Base-by-base conservation (phyloP, 2,888 invertebrate genomes). In the Agrochola litura region DNA sequence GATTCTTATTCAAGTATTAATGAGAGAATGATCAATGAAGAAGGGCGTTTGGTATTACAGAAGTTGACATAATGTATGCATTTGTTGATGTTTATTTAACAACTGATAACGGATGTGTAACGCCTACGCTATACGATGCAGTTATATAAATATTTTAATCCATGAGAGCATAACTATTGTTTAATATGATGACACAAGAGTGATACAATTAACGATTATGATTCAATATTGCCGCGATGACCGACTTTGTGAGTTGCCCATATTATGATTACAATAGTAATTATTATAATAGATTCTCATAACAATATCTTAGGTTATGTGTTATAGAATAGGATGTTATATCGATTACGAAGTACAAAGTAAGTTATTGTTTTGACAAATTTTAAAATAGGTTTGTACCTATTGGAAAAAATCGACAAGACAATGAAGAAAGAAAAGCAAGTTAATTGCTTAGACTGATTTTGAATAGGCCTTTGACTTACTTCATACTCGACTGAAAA, bases 131-230 rank as follows among this genome's bases (percentile, higher is more conserved):
- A 37, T 37, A 60, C 14, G 65, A 60, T 49, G 30, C 60, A 67
- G 76, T 70, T 81, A 70, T 67, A 66, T 81, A 76, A 80, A 76
- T 80, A 80, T 66, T 25, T n/a, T 54, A 60, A 25, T 49, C n/a
- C 30, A 58, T 76, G 64, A 65, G 43, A 80, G 1, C 37, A 70
- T n/a, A 14, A 60, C 22, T 60, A 56, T 69, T 80, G 65, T 80
- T 80, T 69, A 14, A 52, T 19, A 56, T 58, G 9, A 70, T 56
- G 43, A 43, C 43, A 43, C 43, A 58, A 68, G 30, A 58, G n/a
- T 58, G 12, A 79, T 43, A 68, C 56, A 79, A 66, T 49, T 30
- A 37, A 56, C 22, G 30, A 30, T 22, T 25, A 70, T 75, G 37
- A 56, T 56, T 61, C 54, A 65, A 60, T 41, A 73, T 63, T 67